Percentiles rank a stretch among this genome's conserved stretches.
phyloP scores from a whole-genome alignment of 2,113 vertebrate species.

The Ardeotis arabs region DNA sequence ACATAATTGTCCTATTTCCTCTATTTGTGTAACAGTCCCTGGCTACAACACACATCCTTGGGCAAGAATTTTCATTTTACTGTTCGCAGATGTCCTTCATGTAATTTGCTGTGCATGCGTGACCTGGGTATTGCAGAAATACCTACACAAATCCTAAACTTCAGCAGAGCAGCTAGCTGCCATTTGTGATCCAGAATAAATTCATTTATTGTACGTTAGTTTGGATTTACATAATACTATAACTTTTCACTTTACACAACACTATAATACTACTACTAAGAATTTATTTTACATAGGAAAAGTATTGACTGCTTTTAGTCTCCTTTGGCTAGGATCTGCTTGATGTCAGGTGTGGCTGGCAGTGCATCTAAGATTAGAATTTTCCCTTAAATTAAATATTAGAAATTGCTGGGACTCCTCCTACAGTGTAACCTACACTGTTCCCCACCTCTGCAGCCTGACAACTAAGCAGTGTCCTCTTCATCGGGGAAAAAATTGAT shows the following conservation, averaged over 20 bases:
- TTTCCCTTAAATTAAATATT: background rate
- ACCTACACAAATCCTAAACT: background rate
- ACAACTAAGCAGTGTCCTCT: background rate
- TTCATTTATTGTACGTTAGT: background rate
- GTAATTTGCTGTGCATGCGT: background rate
- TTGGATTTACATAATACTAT: background rate
- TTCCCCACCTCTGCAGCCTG: background rate
- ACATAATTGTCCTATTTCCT: conserved; percentile 42
- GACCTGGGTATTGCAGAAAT: background rate
- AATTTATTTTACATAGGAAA: background rate
- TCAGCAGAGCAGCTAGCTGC: background rate
- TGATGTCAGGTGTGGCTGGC: background rate
- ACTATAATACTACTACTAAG: background rate
- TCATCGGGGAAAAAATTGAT: background rate
- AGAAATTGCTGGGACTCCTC: background rate
- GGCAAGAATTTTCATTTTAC: background rate
- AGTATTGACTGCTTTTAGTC: background rate
- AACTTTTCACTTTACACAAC: background rate
- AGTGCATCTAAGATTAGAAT: background rate
- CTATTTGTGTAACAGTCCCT: conserved; percentile 20
- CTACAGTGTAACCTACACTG: background rate
- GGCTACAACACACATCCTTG: conserved; percentile 17
- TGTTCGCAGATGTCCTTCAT: background rate
- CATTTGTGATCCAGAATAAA: background rate
- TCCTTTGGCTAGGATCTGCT: background rate